Base-by-base conservation (phyloP, 2,888 invertebrate genomes). In the Ganaspis brasiliensis region DNA sequence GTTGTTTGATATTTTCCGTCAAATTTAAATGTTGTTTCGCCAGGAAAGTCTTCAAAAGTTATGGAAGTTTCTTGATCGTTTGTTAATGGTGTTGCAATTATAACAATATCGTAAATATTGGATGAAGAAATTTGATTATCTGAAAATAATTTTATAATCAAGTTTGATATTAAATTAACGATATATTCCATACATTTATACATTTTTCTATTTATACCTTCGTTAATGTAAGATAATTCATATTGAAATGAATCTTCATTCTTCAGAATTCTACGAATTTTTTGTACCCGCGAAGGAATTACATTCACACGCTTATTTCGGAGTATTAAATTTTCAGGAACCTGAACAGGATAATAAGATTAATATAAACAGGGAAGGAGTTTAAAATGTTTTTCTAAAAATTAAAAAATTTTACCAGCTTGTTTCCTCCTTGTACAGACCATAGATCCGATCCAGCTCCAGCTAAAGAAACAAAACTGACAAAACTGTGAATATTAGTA, bases 351-450 rank as follows among this genome's bases (percentile, higher is more conserved):
- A 67, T 21, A 49, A 49, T 10, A 26, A 24, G 52, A 63, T 37
- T 72, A 16, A 67, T 55, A 35, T 12, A 67, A 61, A 74, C n/a
- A n/a, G n/a, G n/a, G n/a, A n/a, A n/a, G n/a, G n/a, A n/a, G n/a
- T n/a, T n/a, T 56, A 45, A 37, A 24, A 49, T 31, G 57, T 1
- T 72, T 67, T 24, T 6, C 59, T 74, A 49, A 19, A 70, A 73
- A 76, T 52, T 1, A 55, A 26, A 14, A 55, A 21, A 40, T 45
- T 14, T 78, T 81, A 94, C 91, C 82, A 89, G 85, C 82, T 92
- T 91, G 86, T 95, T 95, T 61, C 95, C 95, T 59, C 93, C 94
- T 81, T 93, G 90, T 5, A 95, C 92, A 24, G 93, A 90, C 94
- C 94, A 95, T 55, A 95, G 87, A 16, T 92, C 91, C 31, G 89